These are phyloP conservation scores for Hydrocynus forskahlii DNA, from an alignment of 2,797 vertebrate genomes.

Conservation along the genomic window DNA sequence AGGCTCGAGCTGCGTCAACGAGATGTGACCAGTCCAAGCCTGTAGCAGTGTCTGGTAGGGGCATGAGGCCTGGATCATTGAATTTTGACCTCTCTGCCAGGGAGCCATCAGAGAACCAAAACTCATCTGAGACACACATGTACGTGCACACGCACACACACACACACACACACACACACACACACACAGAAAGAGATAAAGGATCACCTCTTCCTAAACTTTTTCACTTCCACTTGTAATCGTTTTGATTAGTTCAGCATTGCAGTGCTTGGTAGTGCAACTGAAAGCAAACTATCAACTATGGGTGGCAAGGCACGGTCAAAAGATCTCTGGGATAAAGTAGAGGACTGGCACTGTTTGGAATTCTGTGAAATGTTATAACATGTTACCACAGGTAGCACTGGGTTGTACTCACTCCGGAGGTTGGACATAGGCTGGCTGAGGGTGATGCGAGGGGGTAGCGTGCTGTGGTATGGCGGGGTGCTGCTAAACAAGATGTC, in stretches of 20 bases:
- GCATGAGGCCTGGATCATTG: constrained; percentile 94
- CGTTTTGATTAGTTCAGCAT: too few species aligned
- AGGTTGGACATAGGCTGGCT: constrained; percentile 85
- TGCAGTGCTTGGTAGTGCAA: too few species aligned
- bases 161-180: background rate
- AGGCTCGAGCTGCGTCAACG: constrained; percentile 93
- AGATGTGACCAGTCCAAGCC: constrained; percentile 96
- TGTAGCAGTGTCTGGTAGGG: constrained; percentile 91
- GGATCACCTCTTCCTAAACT: too few species aligned
- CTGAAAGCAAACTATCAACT: too few species aligned
- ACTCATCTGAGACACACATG: constrained; percentile 83
- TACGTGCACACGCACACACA: background rate
- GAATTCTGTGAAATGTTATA: too few species aligned
- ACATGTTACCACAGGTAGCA: too few species aligned
- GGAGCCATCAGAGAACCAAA: constrained; percentile 98
- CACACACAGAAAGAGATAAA: too few species aligned
- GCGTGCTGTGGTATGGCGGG: constrained; percentile 89
- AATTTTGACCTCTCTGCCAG: constrained; percentile 94
- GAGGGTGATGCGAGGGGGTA: constrained; percentile 86
- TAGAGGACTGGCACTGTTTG: too few species aligned
- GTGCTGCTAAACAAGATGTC: constrained; percentile 97
- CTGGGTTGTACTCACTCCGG: constrained; percentile 83
- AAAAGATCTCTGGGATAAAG: too few species aligned
- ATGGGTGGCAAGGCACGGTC: too few species aligned
- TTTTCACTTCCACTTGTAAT: too few species aligned